These are phyloP conservation scores for Camponotus floridanus DNA, from an alignment of 1,140 invertebrate species.

Conservation along the genomic window DNA sequence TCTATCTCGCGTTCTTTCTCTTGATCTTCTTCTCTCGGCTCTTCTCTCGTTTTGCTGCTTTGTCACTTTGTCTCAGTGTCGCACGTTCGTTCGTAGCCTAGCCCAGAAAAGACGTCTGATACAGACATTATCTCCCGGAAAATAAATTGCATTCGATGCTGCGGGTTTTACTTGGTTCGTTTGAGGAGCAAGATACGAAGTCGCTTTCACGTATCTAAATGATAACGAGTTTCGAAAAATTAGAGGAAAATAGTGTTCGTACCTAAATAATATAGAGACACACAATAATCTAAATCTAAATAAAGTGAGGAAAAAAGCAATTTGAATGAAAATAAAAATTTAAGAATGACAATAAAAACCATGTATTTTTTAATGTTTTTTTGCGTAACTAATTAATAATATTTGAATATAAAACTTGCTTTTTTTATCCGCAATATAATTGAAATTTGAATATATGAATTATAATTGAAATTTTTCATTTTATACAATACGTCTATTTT, in stretches of 20 bases:
- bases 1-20: slow-evolving; percentile 50
- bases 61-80: slow-evolving; percentile 26
- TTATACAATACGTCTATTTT: neutral
- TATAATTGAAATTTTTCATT: slow-evolving; percentile 1
- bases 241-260: neutral
- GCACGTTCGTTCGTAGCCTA: slow-evolving; percentile 2
- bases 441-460: too few relatives aligned
- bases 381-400: too few relatives aligned
- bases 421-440: neutral
- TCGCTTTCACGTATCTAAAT: neutral
- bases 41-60: slow-evolving; percentile 25
- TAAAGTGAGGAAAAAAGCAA: neutral
- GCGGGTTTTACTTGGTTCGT: slow-evolving; percentile 39
- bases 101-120: slow-evolving; percentile 60
- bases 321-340: neutral
- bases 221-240: slow-evolving; percentile 37
- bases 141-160: slow-evolving; percentile 67
- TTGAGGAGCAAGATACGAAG: slow-evolving; percentile 33
- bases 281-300: neutral
- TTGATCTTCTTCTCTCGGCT: slow-evolving; percentile 37
- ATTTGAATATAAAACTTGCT: too few relatives aligned
- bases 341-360: neutral
- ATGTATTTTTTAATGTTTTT: too few relatives aligned
- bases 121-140: slow-evolving; percentile 57
- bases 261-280: neutral